Base-by-base conservation (phyloP, 2,888 invertebrate genomes). In the Thysanoteuthis rhombus region DNA sequence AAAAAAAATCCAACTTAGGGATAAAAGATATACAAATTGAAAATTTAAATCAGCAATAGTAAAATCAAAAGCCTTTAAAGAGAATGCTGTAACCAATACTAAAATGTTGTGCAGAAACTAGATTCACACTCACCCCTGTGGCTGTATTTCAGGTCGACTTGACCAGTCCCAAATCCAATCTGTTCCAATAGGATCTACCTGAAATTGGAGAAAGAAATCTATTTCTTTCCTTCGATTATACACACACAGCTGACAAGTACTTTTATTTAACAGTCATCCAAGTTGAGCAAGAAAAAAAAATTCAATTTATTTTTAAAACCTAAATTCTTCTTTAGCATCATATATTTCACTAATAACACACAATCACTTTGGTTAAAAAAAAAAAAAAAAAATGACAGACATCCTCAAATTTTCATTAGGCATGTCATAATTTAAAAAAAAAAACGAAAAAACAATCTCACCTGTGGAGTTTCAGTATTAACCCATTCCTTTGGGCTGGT, bases 131-230 rank as follows among this genome's bases (percentile, higher is more conserved):
- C 39, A 95, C 95, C 95, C 94, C 38, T 95, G 94, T 28, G 96
- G 96, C 39, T 95, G 93, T 16, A 95, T 95, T 94, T 96, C 96
- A 16, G 97, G 97, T 93, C 96, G 95, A 95, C 96, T 96, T 90
- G 97, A 97, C 96, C 96, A 96, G 94, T 97, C 96, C 96, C 96
- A 96, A 93, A 97, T 96, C 96, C 96, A 96, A 93, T 96, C 96
- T 94, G 96, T 96, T 1, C 95, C 96, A 19, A 92, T 40, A n/a
- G 39, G 36, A 25, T 92, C 92, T 45, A 16, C 16, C 92, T 92
- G 42, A 22, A 92, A 42, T n/a, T n/a, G 45, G 32, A 16, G 22
- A 45, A 36, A 19, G 8, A 52, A 52, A 52, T 22, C 25, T 25
- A 4, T 47, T 22, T 52, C 52, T 25, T 22, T 52, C 25, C 25